Base-by-base conservation (phyloP, 2,888 invertebrate genomes). In the Drosophila pseudotalamancana region DNA sequence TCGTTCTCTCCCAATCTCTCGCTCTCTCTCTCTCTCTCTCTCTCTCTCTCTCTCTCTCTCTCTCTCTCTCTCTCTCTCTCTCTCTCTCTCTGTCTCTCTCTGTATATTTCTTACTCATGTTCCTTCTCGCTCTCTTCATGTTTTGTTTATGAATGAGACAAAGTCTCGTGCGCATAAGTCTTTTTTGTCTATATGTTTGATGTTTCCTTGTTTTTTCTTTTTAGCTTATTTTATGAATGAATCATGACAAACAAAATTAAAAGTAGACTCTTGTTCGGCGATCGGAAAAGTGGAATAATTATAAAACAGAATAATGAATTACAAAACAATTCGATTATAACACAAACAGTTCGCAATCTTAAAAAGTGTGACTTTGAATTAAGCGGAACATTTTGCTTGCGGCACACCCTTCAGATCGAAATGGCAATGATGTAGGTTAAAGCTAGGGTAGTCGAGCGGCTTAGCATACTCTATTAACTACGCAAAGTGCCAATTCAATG, bases 131-230 rank as follows among this genome's bases (percentile, higher is more conserved):
- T 50, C 14, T 46, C 19, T 43, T 9, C 11, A 8, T 31, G 8
- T 4, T 49, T 67, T 61, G 31, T 73, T 68, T 66, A 53, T 40
- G 32, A 68, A 73, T 68, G 51, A 40, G 55, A 48, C 35, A 50
- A 12, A 21, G 35, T 39, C 19, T 18, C 25, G 18, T 35, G 21
- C 16, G 4, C n/a, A 40, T 25, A 14, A 16, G 6, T 18, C 16
- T 5, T 21, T 46, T 51, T 23, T 68, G n/a, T n/a, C n/a, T n/a
- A n/a, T n/a, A 29, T 57, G 29, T 68, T 55, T 55, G n/a, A 32
- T 29, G 18, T 12, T 43, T n/a, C n/a, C n/a, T 45, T 42, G 19
- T 51, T 46, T 42, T 35, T 34, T 32, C 9, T 48, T 29, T 6
- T 23, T 18, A 27, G n/a, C 14, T 25, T 23, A 21, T 43, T 55